A percentile compares a stretch with the other conserved stretches of the same genome.
Conservation (phyloP, 2,888 invertebrate species). For the Drosophila gaucha region DNA sequence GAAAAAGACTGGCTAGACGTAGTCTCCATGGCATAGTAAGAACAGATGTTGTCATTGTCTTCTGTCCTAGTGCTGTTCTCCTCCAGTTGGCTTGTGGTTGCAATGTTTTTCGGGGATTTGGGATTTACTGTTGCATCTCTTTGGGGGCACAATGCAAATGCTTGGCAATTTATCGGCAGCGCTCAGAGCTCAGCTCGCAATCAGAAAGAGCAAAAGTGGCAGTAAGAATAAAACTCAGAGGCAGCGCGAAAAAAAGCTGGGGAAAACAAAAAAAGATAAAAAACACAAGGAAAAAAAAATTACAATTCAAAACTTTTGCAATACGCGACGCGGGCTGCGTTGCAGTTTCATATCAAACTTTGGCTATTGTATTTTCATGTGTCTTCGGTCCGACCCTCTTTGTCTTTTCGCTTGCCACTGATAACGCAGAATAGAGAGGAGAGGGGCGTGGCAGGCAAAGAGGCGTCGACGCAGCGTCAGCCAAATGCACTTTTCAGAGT, state of each 20-base stretch:
- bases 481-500: conserved; percentile 79
- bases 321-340: conserved; percentile 67
- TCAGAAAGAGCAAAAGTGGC: conserved; percentile 58
- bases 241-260: conserved; percentile 1
- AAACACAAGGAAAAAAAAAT: conserved; percentile 43
- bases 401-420: conserved; percentile 47
- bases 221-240: conserved; percentile 32
- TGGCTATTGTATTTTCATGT: conserved; percentile 80
- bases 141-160: conserved; percentile 59
- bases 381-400: conserved; percentile 55
- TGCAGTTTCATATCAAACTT: conserved; percentile 80
- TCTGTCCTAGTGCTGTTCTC: too few relatives aligned
- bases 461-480: conserved; percentile 59
- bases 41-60: background rate
- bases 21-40: background rate
- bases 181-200: conserved; percentile 75
- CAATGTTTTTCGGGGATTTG: conserved; percentile 10
- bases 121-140: too few relatives aligned
- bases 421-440: conserved; percentile 39
- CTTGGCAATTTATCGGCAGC: conserved; percentile 65
- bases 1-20: too few relatives aligned
- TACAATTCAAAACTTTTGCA: conserved; percentile 79
- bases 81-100: background rate
- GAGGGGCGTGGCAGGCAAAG: background rate
- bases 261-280: conserved; percentile 21